These are phyloP conservation scores for Microcaecilia unicolor DNA, from an alignment of 2,797 vertebrate genomes.

Conservation along the genomic window DNA sequence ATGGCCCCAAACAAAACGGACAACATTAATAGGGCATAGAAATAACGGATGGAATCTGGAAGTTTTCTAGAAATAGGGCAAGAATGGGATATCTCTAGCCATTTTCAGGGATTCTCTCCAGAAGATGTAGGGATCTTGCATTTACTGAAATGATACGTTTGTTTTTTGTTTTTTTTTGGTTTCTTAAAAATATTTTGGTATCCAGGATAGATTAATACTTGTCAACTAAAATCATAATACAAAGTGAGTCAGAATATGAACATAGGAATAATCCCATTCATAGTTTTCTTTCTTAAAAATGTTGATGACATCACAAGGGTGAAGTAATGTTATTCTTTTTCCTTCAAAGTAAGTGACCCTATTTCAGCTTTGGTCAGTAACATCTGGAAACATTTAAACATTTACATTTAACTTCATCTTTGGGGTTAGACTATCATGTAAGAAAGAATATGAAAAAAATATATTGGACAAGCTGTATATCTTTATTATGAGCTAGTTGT, in stretches of 20 bases:
- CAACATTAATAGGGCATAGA: too few species aligned
- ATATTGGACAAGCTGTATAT: conserved; percentile 4
- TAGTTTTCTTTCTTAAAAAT: conserved; percentile 3
- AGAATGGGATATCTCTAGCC: too few species aligned
- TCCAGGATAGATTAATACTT: too few species aligned
- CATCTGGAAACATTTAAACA: conserved; percentile 59
- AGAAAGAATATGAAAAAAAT: conserved; percentile 24
- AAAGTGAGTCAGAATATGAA: conserved; percentile 13
- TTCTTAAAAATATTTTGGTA: too few species aligned
- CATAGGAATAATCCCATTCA: conserved; percentile 2
- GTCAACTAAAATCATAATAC: too few species aligned
- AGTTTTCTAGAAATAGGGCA: too few species aligned
- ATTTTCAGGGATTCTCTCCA: too few species aligned
- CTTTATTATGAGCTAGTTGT: conserved; percentile 25
- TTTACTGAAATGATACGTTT: too few species aligned
- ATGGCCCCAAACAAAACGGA: too few species aligned
- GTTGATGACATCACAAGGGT: conserved; percentile 11
- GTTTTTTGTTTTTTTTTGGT: too few species aligned
- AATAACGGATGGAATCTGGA: too few species aligned
- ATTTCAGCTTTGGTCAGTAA: conserved; percentile 42
- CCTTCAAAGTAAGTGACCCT: conserved; percentile 28
- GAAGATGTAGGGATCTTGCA: too few species aligned
- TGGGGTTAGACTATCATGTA: conserved; percentile 35
- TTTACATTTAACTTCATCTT: conserved; percentile 42
- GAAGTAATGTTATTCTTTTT: conserved; percentile 19